These are phyloP conservation scores for Dromococcyx pavoninus DNA, from an alignment of 2,797 vertebrate species.

Conservation along the genomic window DNA sequence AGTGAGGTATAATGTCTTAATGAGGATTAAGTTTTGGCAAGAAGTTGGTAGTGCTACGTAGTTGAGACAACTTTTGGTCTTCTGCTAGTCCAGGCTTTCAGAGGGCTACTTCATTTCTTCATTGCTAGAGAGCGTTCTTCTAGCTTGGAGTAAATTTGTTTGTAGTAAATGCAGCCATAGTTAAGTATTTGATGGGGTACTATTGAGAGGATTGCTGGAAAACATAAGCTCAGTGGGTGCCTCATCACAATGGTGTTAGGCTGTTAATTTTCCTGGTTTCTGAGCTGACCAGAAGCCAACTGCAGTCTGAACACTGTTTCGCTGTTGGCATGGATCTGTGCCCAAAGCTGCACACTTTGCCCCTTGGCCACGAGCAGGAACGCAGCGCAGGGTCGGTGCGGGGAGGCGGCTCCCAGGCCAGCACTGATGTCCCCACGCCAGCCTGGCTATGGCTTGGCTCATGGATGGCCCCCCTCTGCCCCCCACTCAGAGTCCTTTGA, in stretches of 20 bases:
- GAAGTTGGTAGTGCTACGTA: neutral
- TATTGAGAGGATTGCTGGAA: neutral
- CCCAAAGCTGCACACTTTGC: neutral
- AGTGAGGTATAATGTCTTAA: neutral
- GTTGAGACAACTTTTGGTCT: neutral
- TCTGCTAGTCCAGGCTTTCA: neutral
- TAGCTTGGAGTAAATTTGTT: neutral
- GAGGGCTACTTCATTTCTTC: neutral
- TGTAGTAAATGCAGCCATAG: neutral
- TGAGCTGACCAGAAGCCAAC: neutral
- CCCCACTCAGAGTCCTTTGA: rapidly evolving
- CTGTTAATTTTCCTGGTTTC: neutral
- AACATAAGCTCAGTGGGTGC: neutral
- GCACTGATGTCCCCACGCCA: rapidly evolving
- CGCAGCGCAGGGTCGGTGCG: rapidly evolving
- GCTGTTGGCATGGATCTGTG: neutral
- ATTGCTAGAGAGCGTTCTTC: neutral
- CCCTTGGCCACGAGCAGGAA: rapidly evolving
- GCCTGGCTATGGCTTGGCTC: neutral
- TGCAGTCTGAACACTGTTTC: neutral
- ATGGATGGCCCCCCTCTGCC: neutral
- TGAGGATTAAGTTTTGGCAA: neutral
- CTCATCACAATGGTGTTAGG: rapidly evolving
- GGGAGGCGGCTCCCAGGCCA: neutral
- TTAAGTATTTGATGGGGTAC: neutral